Conservation (phyloP, 2,113 vertebrate species). For the Megalops atlanticus region DNA sequence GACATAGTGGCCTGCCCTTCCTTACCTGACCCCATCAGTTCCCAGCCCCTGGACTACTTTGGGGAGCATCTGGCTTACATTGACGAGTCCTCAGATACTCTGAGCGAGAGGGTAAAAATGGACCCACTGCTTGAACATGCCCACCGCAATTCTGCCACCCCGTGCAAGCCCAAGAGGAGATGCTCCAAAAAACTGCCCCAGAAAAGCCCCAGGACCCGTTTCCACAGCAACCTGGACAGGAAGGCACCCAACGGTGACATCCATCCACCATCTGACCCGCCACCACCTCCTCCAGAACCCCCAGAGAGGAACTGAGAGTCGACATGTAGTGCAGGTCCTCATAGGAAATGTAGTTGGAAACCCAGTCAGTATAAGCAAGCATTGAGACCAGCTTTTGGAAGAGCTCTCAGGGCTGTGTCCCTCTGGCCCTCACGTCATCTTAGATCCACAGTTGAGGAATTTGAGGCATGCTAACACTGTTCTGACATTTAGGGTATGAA, state of each 20-base stretch:
- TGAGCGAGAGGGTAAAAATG: slow-evolving; percentile 69
- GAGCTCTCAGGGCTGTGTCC: neutral
- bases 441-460: too few species aligned
- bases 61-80: slow-evolving; percentile 87
- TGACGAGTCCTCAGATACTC: slow-evolving; percentile 85
- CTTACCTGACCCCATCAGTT: slow-evolving; percentile 44
- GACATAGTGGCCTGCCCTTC: slow-evolving; percentile 39
- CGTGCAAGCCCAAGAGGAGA: slow-evolving; percentile 61
- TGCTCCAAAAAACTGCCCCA: slow-evolving; percentile 59
- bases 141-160: slow-evolving; percentile 14
- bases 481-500: neutral
- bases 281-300: slow-evolving; percentile 65
- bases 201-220: slow-evolving; percentile 41
- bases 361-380: neutral
- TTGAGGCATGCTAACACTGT: neutral
- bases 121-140: slow-evolving; percentile 14
- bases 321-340: neutral
- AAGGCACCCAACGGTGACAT: slow-evolving; percentile 53
- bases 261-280: slow-evolving; percentile 66
- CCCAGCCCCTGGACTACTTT: slow-evolving; percentile 77
- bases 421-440: neutral
- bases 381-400: neutral
- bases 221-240: slow-evolving; percentile 37
- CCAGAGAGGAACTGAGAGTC: slow-evolving; percentile 39
- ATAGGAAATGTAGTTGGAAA: neutral